Evolutionary conservation across 1,140 invertebrate species (phyloP).

Genomic region (Cydia splendana): DNA sequence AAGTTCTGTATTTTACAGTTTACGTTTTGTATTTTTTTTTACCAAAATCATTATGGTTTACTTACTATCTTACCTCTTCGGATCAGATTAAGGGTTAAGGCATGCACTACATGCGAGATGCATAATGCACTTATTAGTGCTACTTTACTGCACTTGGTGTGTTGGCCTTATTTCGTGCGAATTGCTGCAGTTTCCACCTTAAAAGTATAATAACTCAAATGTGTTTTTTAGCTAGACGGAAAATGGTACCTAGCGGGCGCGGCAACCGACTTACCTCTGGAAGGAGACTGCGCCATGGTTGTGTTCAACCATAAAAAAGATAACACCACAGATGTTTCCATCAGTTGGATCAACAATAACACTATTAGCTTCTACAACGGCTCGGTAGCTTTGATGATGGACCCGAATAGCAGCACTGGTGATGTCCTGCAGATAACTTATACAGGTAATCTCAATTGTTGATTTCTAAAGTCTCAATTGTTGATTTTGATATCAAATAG

Average conservation of each 20-base stretch:
- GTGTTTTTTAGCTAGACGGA: constrained; percentile 55
- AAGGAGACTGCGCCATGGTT: constrained; percentile 64
- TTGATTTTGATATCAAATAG: background rate
- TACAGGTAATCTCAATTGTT: constrained; percentile 48
- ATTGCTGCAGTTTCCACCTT: too few relatives aligned
- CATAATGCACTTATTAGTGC: too few relatives aligned
- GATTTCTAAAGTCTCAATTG: background rate
- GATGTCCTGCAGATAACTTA: constrained; percentile 65
- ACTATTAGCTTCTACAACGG: constrained; percentile 65
- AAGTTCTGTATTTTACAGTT: too few relatives aligned
- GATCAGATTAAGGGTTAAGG: too few relatives aligned
- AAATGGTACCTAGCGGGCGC: constrained; percentile 64
- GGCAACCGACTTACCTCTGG: constrained; percentile 55
- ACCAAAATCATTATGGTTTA: too few relatives aligned
- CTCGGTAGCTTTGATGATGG: constrained; percentile 55
- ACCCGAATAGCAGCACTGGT: constrained; percentile 55
- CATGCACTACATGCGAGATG: too few relatives aligned
- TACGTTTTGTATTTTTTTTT: too few relatives aligned
- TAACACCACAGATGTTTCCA: constrained; percentile 64
- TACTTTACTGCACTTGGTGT: too few relatives aligned
- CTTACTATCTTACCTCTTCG: too few relatives aligned
- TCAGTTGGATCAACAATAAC: constrained; percentile 65
- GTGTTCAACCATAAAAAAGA: constrained; percentile 61
- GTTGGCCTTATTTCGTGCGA: too few relatives aligned
- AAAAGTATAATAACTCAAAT: background rate